These are phyloP conservation scores for Schlechtendalia chinensis DNA, from an alignment of 1,140 invertebrate species.

Conservation along the genomic window DNA sequence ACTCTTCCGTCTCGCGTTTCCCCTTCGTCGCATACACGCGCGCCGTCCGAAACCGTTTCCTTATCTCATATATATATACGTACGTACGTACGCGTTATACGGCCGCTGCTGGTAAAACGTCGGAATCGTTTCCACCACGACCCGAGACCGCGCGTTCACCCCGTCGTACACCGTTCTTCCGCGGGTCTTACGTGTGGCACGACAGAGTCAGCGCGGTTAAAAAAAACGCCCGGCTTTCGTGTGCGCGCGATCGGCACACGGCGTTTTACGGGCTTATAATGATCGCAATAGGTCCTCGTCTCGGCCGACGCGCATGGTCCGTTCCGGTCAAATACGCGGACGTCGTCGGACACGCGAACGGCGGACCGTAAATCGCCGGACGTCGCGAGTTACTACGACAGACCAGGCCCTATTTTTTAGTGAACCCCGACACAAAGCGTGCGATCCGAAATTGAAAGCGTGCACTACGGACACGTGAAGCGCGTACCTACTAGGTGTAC, in stretches of 20 bases:
- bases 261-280: not conserved
- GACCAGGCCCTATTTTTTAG: no score
- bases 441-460: no score
- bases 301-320: not conserved
- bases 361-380: not conserved
- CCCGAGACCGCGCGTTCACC: no score
- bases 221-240: not conserved
- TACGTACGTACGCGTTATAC: not conserved
- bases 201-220: not conserved
- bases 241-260: not conserved
- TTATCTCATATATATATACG: not conserved
- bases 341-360: not conserved
- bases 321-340: constrained; percentile 4
- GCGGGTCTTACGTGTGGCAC: not conserved
- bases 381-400: no score
- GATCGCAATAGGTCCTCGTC: constrained; percentile 6
- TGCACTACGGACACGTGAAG: no score
- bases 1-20: not conserved
- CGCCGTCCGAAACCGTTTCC: no score
- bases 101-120: constrained; percentile 30
- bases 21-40: not conserved
- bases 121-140: constrained; percentile 6
- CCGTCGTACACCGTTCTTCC: no score
- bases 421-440: no score
- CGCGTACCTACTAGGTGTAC: no score